Base-by-base conservation (phyloP, 1,140 invertebrate genomes). In the Drosophila gunungcola region DNA sequence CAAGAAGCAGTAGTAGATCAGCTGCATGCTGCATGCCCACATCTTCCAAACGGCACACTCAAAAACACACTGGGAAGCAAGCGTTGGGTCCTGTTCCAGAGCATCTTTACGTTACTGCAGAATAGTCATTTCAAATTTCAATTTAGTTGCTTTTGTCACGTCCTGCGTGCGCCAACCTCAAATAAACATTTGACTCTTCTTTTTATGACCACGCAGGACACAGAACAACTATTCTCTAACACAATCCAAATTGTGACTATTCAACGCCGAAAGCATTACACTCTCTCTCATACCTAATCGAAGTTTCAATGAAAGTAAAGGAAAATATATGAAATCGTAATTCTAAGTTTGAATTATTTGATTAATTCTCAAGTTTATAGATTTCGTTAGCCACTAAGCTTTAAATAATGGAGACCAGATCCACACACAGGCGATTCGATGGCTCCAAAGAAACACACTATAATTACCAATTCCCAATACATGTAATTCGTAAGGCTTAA, bases 401-500 rank as follows among this genome's bases (percentile, higher is more conserved):
- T 68, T 73, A 64, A 42, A 78, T 54, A 68, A 69, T 67, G 57
- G 61, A 62, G 67, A 29, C 21, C 49, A 53, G 46, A 45, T 56
- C 3, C 9, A 38, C 27, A 39, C 11, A 25, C 52, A 38, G n/a
- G 16, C 43, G 34, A 74, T 42, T 53, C 29, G 29, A 73, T 34
- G 46, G 53, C 63, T 55, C 61, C 27, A 16, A 45, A 69, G 25
- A 48, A 49, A 38, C 16, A 45, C 42, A 80, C 39, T 58, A 74
- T 13, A 52, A 45, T 62, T 45, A 78, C 29, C 45, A 55, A 52
- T 43, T 60, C 53, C 65, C 61, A 54, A 60, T 65, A 76, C 63
- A 77, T 51, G 48, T 49, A 48, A 64, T 39, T 65, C 73, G 38
- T 83, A 88, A 86, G 74, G 45, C 57, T 83, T 88, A 83, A 85